Base-by-base conservation (phyloP, 1,140 invertebrate genomes). In the Apolygus lucorum region DNA sequence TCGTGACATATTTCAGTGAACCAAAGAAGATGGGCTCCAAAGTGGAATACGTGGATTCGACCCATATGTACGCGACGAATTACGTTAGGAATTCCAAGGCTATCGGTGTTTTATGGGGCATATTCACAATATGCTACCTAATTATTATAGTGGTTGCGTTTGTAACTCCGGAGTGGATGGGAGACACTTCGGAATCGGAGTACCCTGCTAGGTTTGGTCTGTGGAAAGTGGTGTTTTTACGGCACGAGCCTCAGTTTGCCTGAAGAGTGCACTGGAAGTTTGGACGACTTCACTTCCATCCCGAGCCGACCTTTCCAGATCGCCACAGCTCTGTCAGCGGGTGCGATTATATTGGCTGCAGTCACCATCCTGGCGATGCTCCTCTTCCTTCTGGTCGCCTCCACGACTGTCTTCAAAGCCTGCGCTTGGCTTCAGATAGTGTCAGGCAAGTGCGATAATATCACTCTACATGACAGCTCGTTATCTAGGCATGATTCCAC, bases 71-170 rank as follows among this genome's bases (percentile, higher is more conserved):
- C 79, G 91, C 91, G 65, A 91, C 91, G 24, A 95, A 92, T 80
- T 98, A 97, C 80, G 90, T 95, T 52, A 85, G 95, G 75, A 97
- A 98, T 84, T 95, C 92, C 62, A 93, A 95, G 82, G 95, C 95
- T 49, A 95, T 98, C 68, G 95, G 93, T 52, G 93, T 98, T 21
- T 82, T 98, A 59, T 98, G 96, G 96, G 95, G 90, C 24, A 92
- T 98, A 74, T 97, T 98, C 78, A 91, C 92, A 67, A 91, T 97
- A 76, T 98, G 95, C 80, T 98, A 95, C 79, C 92, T 93, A 64
- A 97, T 99, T 74, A 96, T 98, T 75, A 89, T 89, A 68, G 88
- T 95, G 69, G 93, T 98, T 21, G 90, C 94, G 0, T 96, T 98
- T 78, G 87, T 97, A 21, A 96, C 96, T 67, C 95, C 95, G 4